A percentile compares a stretch with the other conserved stretches of the same genome.
Evolutionary conservation across 2,113 vertebrate species (phyloP).

Genomic region (Brachyhypopomus occidentalis): DNA sequence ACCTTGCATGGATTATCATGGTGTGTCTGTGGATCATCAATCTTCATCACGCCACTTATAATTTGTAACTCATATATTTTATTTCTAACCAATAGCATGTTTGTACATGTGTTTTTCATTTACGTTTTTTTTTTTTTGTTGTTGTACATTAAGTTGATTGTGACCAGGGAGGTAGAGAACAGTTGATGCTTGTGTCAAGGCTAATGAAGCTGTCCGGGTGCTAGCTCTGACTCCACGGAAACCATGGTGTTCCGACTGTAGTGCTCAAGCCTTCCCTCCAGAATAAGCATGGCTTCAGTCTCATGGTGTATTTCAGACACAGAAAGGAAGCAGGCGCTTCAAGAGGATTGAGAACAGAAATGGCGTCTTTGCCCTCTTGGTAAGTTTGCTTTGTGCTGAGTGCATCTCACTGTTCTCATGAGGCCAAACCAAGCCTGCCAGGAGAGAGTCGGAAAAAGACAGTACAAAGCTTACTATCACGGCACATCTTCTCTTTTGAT

Average conservation of each 20-base stretch:
- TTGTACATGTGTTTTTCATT: background rate
- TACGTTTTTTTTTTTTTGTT: background rate
- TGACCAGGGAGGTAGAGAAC: background rate
- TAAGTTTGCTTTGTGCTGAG: slow-evolving; percentile 64
- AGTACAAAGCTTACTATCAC: no score
- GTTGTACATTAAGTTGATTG: background rate
- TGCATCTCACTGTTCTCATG: background rate
- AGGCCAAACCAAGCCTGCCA: background rate
- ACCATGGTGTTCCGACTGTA: slow-evolving; percentile 1
- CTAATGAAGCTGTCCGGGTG: background rate
- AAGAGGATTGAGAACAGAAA: slow-evolving; percentile 87
- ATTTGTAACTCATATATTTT: background rate
- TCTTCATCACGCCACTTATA: slow-evolving; percentile 9
- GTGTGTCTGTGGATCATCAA: background rate
- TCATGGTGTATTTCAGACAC: slow-evolving; percentile 81
- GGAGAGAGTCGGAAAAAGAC: background rate
- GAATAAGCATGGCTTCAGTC: slow-evolving; percentile 66
- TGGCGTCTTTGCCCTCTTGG: slow-evolving; percentile 83
- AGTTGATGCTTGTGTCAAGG: background rate
- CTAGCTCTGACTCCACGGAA: background rate
- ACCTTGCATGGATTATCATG: background rate
- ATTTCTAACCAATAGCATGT: background rate
- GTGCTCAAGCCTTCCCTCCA: slow-evolving; percentile 39
- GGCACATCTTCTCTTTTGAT: no score
- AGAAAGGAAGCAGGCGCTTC: slow-evolving; percentile 85